phyloP scores from a whole-genome alignment of 1,140 invertebrate species.

The Pectinophora gossypiella region DNA sequence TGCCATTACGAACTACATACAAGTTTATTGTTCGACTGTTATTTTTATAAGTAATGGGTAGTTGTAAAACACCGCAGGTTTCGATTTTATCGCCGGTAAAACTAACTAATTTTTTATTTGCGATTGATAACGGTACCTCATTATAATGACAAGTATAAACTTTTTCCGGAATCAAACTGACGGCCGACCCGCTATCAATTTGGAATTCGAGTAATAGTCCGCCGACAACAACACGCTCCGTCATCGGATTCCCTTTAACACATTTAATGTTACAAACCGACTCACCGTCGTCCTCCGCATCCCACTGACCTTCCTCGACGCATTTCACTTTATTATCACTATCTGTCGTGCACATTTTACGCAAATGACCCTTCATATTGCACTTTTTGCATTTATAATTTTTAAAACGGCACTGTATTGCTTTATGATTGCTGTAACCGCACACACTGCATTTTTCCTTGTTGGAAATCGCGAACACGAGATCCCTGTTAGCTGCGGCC shows the following conservation, averaged over 20 bases:
- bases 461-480: not conserved
- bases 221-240: not conserved
- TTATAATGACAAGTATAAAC: not conserved
- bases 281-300: slow-evolving; percentile 8
- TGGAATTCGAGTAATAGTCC: not conserved
- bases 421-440: slow-evolving; percentile 4
- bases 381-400: slow-evolving; percentile 13
- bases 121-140: not conserved
- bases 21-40: not conserved
- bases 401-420: slow-evolving; percentile 6
- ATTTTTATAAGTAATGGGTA: not conserved
- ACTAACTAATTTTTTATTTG: not conserved
- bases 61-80: no score
- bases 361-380: slow-evolving; percentile 4
- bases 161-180: not conserved
- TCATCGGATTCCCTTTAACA: not conserved
- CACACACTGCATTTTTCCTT: slow-evolving; percentile 6
- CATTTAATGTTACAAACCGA: slow-evolving; percentile 7
- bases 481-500: not conserved
- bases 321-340: slow-evolving; percentile 2
- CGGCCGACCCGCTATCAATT: not conserved
- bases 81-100: not conserved
- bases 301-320: slow-evolving; percentile 6
- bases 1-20: not conserved
- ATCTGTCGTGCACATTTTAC: not conserved